Evolutionary conservation across 1,140 invertebrate genomes (phyloP).

Genomic region (Caenorhabditis briggsae): DNA sequence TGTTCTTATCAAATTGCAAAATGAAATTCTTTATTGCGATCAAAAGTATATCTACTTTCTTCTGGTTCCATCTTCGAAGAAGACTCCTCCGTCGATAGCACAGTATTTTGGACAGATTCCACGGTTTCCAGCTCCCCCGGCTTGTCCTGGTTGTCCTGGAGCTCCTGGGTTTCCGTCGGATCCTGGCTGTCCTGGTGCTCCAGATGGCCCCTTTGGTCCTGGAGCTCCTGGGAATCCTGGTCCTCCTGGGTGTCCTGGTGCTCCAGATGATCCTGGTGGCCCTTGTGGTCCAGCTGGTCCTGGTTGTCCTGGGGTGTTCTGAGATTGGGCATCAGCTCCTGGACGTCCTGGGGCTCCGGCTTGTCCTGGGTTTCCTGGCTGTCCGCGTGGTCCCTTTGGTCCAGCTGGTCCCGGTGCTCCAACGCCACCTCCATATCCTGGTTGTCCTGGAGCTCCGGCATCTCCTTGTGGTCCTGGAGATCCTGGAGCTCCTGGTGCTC

Average conservation of each 20-base stretch:
- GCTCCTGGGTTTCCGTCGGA: slow-evolving; percentile 39
- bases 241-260: slow-evolving; percentile 45
- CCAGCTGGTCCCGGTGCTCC: slow-evolving; percentile 59
- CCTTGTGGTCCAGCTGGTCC: slow-evolving; percentile 45
- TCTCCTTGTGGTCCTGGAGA: slow-evolving; percentile 63
- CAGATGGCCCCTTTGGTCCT: slow-evolving; percentile 46
- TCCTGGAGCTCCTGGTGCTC: slow-evolving; percentile 65
- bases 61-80: slow-evolving; percentile 45
- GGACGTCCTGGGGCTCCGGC: slow-evolving; percentile 26
- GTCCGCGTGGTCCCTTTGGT: slow-evolving; percentile 63
- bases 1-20: no score
- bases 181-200: slow-evolving; percentile 31
- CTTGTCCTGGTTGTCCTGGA: slow-evolving; percentile 39
- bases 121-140: slow-evolving; percentile 1
- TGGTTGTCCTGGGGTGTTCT: slow-evolving; percentile 19
- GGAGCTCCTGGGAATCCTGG: slow-evolving; percentile 30
- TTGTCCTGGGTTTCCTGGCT: slow-evolving; percentile 34
- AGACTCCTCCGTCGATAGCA: slow-evolving; percentile 47
- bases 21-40: no score
- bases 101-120: slow-evolving; percentile 53
- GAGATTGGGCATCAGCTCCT: slow-evolving; percentile 43
- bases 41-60: not conserved
- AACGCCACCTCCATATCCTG: slow-evolving; percentile 55
- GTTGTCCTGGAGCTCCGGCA: slow-evolving; percentile 58
- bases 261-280: slow-evolving; percentile 41